Conservation (phyloP, 2,888 invertebrate genomes). For the Himalopsyche tibetana region DNA sequence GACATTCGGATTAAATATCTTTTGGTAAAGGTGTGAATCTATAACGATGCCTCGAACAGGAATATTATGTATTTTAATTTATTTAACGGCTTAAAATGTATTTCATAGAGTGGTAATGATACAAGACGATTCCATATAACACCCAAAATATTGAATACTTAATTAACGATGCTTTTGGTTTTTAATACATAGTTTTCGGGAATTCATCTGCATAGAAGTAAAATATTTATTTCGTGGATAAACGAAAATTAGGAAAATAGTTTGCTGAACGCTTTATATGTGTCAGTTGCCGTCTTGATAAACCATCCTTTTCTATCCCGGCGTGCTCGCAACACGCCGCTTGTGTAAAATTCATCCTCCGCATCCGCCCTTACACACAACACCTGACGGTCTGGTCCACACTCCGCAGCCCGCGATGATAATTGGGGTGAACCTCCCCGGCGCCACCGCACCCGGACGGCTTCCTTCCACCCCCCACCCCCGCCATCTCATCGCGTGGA, state of each 20-base stretch:
- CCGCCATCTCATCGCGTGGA: constrained; percentile 53
- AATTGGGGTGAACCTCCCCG: constrained; percentile 41
- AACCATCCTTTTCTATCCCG: not conserved
- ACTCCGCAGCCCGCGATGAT: constrained; percentile 22
- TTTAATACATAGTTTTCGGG: too few relatives aligned
- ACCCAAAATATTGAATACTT: too few relatives aligned
- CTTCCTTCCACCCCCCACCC: constrained; percentile 49
- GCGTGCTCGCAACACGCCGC: not conserved
- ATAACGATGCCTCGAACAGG: too few relatives aligned
- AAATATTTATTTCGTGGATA: too few relatives aligned
- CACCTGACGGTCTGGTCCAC: constrained; percentile 34
- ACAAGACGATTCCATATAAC: too few relatives aligned
- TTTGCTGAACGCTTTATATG: not conserved
- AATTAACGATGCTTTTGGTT: too few relatives aligned
- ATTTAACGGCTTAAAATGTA: too few relatives aligned
- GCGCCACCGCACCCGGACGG: constrained; percentile 42
- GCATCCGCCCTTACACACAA: constrained; percentile 26
- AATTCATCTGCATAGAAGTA: too few relatives aligned
- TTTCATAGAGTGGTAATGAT: too few relatives aligned
- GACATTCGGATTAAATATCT: too few relatives aligned
- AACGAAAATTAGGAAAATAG: not conserved
- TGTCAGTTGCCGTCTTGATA: not conserved
- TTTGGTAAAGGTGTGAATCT: too few relatives aligned
- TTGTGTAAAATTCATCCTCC: not conserved
- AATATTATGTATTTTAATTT: too few relatives aligned